These are phyloP conservation scores for Ethmia dodecea DNA, from an alignment of 2,888 invertebrate species.

Conservation along the genomic window DNA sequence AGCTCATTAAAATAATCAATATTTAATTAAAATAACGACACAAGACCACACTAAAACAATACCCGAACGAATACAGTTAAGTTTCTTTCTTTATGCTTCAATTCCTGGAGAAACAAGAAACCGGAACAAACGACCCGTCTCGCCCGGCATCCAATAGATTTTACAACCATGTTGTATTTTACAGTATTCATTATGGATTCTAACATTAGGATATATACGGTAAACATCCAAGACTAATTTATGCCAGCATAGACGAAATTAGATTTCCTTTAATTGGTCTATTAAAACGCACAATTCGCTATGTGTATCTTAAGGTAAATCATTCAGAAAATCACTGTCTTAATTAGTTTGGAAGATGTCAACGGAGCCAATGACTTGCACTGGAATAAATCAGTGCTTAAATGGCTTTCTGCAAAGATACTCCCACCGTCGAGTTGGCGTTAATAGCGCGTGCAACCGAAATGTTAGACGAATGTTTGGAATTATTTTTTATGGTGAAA, in stretches of 20 bases:
- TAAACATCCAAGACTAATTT: too few species aligned
- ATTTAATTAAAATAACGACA: too few species aligned
- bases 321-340: constrained; percentile 53
- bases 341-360: constrained; percentile 67
- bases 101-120: constrained; percentile 57
- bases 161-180: too few species aligned
- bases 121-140: constrained; percentile 43
- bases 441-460: constrained; percentile 75
- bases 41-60: too few species aligned
- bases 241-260: constrained; percentile 9
- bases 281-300: constrained; percentile 20
- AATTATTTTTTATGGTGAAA: constrained; percentile 61
- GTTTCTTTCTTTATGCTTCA: constrained; percentile 48
- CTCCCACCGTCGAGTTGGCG: constrained; percentile 66
- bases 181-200: too few species aligned
- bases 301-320: constrained; percentile 37
- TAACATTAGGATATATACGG: too few species aligned
- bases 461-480: constrained; percentile 61
- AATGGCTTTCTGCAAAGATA: constrained; percentile 72
- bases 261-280: constrained; percentile 25
- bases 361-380: constrained; percentile 51
- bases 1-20: too few species aligned
- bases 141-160: neutral
- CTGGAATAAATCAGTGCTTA: constrained; percentile 66
- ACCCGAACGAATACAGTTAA: too few species aligned